These are phyloP conservation scores for Allophyes oxyacanthae DNA, from an alignment of 2,888 invertebrate genomes.

Conservation along the genomic window DNA sequence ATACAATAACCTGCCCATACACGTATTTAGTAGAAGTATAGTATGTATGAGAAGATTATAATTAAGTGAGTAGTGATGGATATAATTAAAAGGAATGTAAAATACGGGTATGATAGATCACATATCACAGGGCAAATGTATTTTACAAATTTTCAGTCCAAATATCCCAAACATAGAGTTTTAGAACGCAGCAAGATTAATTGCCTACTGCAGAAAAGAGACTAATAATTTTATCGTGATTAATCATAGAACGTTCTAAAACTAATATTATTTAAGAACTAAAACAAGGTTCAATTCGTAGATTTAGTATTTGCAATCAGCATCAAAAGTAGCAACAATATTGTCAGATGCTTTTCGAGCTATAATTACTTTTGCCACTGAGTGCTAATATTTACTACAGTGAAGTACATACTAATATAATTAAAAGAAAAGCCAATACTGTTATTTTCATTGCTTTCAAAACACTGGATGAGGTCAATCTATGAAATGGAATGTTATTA, in stretches of 20 bases:
- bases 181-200: slow-evolving; percentile 22
- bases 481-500: slow-evolving; percentile 48
- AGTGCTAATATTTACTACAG: not conserved
- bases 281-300: slow-evolving; percentile 1
- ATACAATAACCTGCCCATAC: slow-evolving; percentile 43
- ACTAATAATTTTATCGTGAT: not conserved
- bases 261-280: slow-evolving; percentile 1
- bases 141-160: slow-evolving; percentile 42
- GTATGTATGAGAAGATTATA: slow-evolving; percentile 51
- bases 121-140: slow-evolving; percentile 59
- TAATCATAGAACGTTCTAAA: not conserved
- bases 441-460: slow-evolving; percentile 22
- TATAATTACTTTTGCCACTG: not conserved
- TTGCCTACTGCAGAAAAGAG: not conserved
- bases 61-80: slow-evolving; percentile 31
- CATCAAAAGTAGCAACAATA: not conserved
- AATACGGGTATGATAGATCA: slow-evolving; percentile 50
- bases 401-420: slow-evolving; percentile 8
- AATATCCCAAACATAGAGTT: slow-evolving; percentile 45
- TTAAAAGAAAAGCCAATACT: slow-evolving; percentile 50
- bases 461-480: slow-evolving; percentile 18
- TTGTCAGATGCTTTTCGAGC: not conserved
- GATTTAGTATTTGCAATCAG: slow-evolving; percentile 8
- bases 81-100: slow-evolving; percentile 55
- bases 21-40: slow-evolving; percentile 21